phyloP scores from a whole-genome alignment of 2,888 invertebrate genomes.

The Mactromeris polynyma region DNA sequence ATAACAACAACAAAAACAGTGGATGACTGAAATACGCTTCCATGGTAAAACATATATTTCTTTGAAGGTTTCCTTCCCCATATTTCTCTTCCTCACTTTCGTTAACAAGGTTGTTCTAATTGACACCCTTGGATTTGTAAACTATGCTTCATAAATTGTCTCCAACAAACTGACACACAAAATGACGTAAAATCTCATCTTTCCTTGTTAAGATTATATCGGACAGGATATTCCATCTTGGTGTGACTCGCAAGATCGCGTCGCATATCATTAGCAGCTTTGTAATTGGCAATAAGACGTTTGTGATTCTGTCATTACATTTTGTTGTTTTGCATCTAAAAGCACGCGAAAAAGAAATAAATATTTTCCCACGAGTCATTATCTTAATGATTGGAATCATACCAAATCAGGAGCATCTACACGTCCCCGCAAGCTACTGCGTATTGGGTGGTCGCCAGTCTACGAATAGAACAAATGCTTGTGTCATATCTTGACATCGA shows the following conservation, averaged over 20 bases:
- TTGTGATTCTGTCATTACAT: conserved; percentile 3
- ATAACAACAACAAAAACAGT: too few relatives aligned
- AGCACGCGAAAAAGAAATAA: conserved; percentile 12
- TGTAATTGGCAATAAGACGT: conserved; percentile 4
- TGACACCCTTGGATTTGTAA: not conserved
- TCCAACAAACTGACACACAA: not conserved
- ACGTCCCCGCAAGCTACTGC: not conserved
- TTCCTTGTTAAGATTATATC: not conserved
- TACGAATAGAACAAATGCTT: not conserved
- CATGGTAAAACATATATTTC: too few relatives aligned
- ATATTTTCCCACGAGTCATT: not conserved
- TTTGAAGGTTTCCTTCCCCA: too few relatives aligned
- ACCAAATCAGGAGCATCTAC: not conserved
- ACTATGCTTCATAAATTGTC: not conserved
- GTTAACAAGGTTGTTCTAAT: not conserved
- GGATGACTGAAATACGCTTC: too few relatives aligned
- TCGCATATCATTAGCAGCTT: not conserved
- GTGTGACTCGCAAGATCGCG: not conserved
- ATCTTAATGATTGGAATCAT: not conserved
- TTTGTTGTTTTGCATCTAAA: not conserved
- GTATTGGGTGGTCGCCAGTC: not conserved
- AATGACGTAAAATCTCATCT: not conserved
- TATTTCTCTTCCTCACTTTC: too few relatives aligned
- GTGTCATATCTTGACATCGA: not conserved
- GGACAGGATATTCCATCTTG: not conserved